Conservation (phyloP, 2,888 invertebrate genomes). For the Drosophila hamatofila region DNA sequence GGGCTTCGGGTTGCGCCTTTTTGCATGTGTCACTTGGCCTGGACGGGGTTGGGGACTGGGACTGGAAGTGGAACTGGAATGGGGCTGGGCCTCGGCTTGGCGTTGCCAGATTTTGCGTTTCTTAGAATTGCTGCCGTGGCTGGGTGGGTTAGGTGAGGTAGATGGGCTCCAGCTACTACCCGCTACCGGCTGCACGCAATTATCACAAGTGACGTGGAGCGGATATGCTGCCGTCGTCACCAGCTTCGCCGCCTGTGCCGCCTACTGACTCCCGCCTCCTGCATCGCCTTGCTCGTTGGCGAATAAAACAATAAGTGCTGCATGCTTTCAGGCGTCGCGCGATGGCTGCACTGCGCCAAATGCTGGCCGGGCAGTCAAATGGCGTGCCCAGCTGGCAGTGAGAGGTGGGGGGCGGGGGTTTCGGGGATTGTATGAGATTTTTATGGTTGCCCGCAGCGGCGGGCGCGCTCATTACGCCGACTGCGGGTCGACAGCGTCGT, state of each 20-base stretch:
- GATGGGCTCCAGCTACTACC: background rate
- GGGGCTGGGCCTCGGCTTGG: conserved; percentile 9
- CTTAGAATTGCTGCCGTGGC: conserved; percentile 54
- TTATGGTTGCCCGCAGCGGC: conserved; percentile 77
- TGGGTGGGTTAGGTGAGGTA: background rate
- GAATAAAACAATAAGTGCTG: conserved; percentile 79
- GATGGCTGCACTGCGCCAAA: conserved; percentile 68
- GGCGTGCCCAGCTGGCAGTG: conserved; percentile 21
- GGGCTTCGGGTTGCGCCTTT: conserved; percentile 50
- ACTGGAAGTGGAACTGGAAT: too few relatives aligned
- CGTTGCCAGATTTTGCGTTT: conserved; percentile 69
- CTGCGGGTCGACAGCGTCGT: conserved; percentile 57
- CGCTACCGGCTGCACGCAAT: conserved; percentile 74
- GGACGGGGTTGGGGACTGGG: too few relatives aligned
- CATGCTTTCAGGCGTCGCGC: conserved; percentile 73
- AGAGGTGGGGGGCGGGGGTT: background rate
- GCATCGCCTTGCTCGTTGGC: conserved; percentile 41
- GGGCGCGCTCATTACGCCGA: conserved; percentile 73
- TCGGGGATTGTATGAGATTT: conserved; percentile 48
- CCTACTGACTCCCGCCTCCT: conserved; percentile 12
- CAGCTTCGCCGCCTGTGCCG: conserved; percentile 1
- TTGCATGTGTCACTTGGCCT: conserved; percentile 55
- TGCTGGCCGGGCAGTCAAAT: conserved; percentile 65
- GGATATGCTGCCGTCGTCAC: conserved; percentile 72
- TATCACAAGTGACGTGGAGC: conserved; percentile 81